phyloP scores from a whole-genome alignment of 2,888 invertebrate species.

The Tricholauxania praeusta region DNA sequence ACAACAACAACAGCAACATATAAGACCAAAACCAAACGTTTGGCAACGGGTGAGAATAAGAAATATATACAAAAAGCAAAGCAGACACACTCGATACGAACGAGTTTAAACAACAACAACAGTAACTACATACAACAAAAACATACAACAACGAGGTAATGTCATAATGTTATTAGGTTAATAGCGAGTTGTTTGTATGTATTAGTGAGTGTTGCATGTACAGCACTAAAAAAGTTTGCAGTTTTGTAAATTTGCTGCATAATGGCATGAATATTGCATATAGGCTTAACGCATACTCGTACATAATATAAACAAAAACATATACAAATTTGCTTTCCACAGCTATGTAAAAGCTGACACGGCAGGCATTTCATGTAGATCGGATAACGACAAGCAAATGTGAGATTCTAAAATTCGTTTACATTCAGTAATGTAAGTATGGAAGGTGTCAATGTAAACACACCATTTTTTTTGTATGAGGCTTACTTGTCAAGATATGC shows the following conservation, averaged over 20 bases:
- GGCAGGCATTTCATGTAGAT: background rate
- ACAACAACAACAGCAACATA: slow-evolving; percentile 3
- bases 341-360: background rate
- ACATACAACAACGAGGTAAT: slow-evolving; percentile 31
- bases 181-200: slow-evolving; percentile 29
- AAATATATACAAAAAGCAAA: background rate
- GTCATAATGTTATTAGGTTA: slow-evolving; percentile 45
- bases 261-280: background rate
- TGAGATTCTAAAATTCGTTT: too few relatives aligned
- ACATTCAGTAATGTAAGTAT: background rate
- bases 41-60: background rate
- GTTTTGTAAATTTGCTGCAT: slow-evolving; percentile 1
- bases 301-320: background rate
- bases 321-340: background rate
- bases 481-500: background rate
- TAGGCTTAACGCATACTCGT: slow-evolving; percentile 4
- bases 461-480: background rate
- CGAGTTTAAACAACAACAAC: slow-evolving; percentile 13
- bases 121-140: slow-evolving; percentile 1
- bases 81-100: slow-evolving; percentile 23
- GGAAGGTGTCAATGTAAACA: background rate
- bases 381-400: background rate
- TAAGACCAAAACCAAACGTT: background rate
- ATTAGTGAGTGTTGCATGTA: background rate
- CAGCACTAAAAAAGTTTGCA: background rate